Evolutionary conservation across 2,888 invertebrate genomes (phyloP), one percentile per base, ranked within the genome.

Genomic region (Hecatera dysodea): DNA sequence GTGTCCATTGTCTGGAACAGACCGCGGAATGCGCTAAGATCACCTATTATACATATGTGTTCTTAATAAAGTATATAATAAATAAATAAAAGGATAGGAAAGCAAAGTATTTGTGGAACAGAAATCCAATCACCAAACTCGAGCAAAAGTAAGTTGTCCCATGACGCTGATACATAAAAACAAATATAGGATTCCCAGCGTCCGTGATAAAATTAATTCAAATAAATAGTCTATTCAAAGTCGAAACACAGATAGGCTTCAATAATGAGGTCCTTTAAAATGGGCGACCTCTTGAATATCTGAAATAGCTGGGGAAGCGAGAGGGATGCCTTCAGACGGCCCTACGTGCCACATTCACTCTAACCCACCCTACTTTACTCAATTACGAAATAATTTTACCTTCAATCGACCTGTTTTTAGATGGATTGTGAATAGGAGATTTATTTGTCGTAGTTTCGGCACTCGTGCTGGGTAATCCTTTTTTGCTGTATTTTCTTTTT

Each of bases 241-340:
- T 75, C 81, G 76, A 84, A 88, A 89, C 85, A 85, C 84, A 83
- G 79, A 72, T 78, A 84, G 80, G 81, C 75, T 82, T 80, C 74
- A 80, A 86, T 87, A 88, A 87, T 85, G 85, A 85, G 78, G 85
- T 82, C 85, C 88, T 90, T 87, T 89, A 89, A 90, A 92, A 91
- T 87, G 84, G 81, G 73, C 79, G 86, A 79, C 87, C 92, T 89
- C 91, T 92, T 92, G 92, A 92, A 92, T 92, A 91, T 90, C 90
- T 90, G 83, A 88, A 91, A 92, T 91, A 90, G 84, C 88, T 84
- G 82, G 65, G 85, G 83, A 80, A 80, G 73, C 64, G 75, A 66
- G 76, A 75, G 83, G 85, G 85, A 89, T 87, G 86, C 87, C 83
- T 81, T 55, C 75, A 77, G 74, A 85, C 87, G 64, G 67, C 72